Percentiles rank a stretch among this genome's conserved stretches.
phyloP scores from a whole-genome alignment of 2,888 invertebrate species.

The Aproaerema taeniolella region DNA sequence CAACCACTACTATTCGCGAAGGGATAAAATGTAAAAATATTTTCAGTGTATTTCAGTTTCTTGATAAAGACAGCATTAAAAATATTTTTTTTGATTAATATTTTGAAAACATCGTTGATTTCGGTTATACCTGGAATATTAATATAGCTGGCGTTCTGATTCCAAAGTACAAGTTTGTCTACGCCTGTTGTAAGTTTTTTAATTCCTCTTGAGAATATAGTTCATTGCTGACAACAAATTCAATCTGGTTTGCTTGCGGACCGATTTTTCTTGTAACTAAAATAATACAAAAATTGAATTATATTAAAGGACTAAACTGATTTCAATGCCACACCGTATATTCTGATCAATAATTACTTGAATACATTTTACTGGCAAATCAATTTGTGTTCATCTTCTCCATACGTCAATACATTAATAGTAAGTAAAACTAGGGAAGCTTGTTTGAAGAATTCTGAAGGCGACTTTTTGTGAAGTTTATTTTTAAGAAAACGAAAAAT shows the following conservation, averaged over 20 bases:
- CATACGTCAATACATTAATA: too few relatives aligned
- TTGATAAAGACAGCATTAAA: slow-evolving; percentile 1
- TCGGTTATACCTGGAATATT: background rate
- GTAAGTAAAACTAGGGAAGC: too few relatives aligned
- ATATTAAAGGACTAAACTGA: background rate
- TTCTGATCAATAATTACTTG: background rate
- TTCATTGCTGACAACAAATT: background rate
- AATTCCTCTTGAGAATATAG: background rate
- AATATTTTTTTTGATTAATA: background rate
- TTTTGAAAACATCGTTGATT: background rate
- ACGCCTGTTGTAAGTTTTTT: background rate
- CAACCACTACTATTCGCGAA: slow-evolving; percentile 19
- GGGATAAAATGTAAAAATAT: slow-evolving; percentile 19
- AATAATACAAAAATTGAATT: background rate
- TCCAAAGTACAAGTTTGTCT: background rate
- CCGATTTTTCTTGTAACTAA: background rate
- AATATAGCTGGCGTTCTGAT: background rate
- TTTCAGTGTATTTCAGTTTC: background rate
- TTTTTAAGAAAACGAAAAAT: too few relatives aligned
- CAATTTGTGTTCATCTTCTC: too few relatives aligned
- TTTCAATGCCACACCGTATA: background rate
- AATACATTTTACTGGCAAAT: background rate
- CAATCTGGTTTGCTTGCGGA: background rate
- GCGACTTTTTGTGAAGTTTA: too few relatives aligned
- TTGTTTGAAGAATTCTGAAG: too few relatives aligned